A percentile compares a stretch with the other conserved stretches of the same genome.
Evolutionary conservation across 2,797 vertebrate species (phyloP).

Genomic region (Peromyscus attwateri): DNA sequence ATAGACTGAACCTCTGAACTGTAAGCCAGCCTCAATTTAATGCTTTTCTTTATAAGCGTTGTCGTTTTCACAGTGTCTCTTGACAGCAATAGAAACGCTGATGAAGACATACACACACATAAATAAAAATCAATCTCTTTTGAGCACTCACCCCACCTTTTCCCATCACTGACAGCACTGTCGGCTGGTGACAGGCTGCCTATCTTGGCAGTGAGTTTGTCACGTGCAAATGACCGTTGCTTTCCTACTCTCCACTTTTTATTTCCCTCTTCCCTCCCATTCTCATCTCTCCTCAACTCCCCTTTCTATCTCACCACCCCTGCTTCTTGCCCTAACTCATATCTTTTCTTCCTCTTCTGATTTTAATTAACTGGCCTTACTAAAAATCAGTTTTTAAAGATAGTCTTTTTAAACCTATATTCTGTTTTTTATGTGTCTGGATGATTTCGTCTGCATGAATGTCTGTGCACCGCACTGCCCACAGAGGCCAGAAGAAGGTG

Average conservation of each 20-base stretch:
- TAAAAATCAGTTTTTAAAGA: background rate
- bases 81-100: no score
- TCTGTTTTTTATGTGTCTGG: background rate
- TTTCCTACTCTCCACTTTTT: background rate
- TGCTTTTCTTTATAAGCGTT: background rate
- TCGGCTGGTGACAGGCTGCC: background rate
- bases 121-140: background rate
- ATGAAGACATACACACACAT: background rate
- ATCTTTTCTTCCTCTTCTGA: background rate
- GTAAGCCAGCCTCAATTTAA: background rate
- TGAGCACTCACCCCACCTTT: background rate
- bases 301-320: background rate
- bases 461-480: background rate
- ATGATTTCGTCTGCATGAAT: background rate
- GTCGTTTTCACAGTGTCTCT: no score
- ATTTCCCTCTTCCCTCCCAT: background rate
- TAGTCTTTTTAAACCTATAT: background rate
- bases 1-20: background rate
- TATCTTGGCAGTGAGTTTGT: no score
- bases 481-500: background rate
- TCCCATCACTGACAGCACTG: no score
- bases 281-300: background rate
- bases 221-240: accelerated
- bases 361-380: background rate
- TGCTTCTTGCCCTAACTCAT: background rate